These are phyloP conservation scores for Novumbra hubbsi DNA, from an alignment of 2,797 vertebrate genomes.

Conservation along the genomic window DNA sequence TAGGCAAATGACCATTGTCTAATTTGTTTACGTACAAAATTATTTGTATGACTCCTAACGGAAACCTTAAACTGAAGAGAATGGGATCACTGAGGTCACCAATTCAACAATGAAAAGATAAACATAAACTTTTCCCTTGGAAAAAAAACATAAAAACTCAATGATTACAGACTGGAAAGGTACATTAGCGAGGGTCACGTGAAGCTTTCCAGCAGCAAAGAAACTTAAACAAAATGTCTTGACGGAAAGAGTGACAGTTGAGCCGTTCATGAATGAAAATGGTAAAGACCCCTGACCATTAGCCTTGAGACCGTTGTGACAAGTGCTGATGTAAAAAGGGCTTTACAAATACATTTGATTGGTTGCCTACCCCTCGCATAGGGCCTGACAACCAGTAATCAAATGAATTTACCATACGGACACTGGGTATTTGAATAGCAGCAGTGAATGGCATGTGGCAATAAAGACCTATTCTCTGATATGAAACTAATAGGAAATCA, in stretches of 20 bases:
- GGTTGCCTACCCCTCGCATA: too few relatives aligned
- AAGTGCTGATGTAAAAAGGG: too few relatives aligned
- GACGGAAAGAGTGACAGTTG: background rate
- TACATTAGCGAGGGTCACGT: slow-evolving; percentile 28
- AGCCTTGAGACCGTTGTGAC: too few relatives aligned
- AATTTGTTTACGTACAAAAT: background rate
- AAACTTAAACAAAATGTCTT: slow-evolving; percentile 21
- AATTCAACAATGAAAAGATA: slow-evolving; percentile 32
- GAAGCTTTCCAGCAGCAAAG: slow-evolving; percentile 15
- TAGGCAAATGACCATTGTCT: too few relatives aligned
- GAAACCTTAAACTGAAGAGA: background rate
- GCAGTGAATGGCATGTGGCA: slow-evolving; percentile 13
- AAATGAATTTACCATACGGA: slow-evolving; percentile 27
- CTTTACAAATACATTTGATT: too few relatives aligned
- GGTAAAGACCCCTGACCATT: background rate
- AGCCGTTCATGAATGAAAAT: slow-evolving; percentile 14
- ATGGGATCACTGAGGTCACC: too few relatives aligned
- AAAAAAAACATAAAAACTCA: slow-evolving; percentile 5
- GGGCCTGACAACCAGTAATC: slow-evolving; percentile 50
- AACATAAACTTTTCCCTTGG: slow-evolving; percentile 30
- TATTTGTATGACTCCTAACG: background rate
- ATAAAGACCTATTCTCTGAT: slow-evolving; percentile 1
- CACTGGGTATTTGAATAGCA: slow-evolving; percentile 22
- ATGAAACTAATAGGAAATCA: background rate
- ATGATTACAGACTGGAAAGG: slow-evolving; percentile 33